Evolutionary conservation across 2,113 vertebrate species (phyloP).

Genomic region (Globicephala melas): DNA sequence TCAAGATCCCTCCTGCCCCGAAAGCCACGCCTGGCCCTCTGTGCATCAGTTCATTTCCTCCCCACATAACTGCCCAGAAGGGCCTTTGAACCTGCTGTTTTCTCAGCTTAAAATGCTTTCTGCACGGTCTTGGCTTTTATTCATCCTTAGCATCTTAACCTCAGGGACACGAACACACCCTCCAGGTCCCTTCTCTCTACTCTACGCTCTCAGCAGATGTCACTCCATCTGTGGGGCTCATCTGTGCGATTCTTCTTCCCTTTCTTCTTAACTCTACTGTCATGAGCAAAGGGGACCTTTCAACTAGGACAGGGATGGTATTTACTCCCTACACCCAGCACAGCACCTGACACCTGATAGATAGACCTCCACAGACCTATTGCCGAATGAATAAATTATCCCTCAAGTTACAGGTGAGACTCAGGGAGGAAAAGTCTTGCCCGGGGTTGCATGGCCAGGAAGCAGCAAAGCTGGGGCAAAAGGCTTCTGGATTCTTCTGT

Average conservation of each 20-base stretch:
- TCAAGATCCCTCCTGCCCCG: neutral
- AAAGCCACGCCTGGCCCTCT: accelerated
- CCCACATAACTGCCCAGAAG: neutral
- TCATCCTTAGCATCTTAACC: neutral
- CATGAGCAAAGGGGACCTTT: neutral
- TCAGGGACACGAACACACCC: accelerated
- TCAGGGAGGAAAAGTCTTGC: neutral
- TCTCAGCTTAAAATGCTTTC: neutral
- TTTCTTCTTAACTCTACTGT: neutral
- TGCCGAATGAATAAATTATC: neutral
- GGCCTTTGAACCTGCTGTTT: neutral
- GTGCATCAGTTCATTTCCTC: neutral
- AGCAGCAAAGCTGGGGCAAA: neutral
- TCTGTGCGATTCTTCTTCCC: neutral
- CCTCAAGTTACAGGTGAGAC: neutral
- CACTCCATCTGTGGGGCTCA: neutral
- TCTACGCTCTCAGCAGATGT: no score
- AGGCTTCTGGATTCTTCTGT: accelerated
- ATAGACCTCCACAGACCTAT: neutral
- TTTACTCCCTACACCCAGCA: neutral
- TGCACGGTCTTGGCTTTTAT: neutral
- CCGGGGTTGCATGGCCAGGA: neutral
- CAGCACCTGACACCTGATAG: neutral
- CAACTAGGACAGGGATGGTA: neutral
- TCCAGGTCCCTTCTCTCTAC: neutral